Conservation (phyloP, 2,888 invertebrate genomes). For the Apotomis turbidana region DNA sequence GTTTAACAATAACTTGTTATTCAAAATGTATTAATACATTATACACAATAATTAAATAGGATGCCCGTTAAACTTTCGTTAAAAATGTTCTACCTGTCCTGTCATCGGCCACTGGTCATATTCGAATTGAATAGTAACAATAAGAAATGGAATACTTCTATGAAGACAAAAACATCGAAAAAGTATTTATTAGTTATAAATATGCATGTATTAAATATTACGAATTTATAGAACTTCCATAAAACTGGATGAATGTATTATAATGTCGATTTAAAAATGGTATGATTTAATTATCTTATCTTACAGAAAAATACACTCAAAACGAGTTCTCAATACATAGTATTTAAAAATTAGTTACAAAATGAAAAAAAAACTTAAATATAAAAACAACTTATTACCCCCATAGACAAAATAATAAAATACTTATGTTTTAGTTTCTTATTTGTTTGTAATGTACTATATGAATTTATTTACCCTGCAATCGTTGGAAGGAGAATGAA, state of each 20-base stretch:
- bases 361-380: slow-evolving; percentile 28
- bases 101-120: slow-evolving; percentile 5
- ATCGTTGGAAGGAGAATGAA: slow-evolving; percentile 54
- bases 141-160: slow-evolving; percentile 17
- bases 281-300: slow-evolving; percentile 7
- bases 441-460: slow-evolving; percentile 61
- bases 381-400: slow-evolving; percentile 43
- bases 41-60: too few species aligned
- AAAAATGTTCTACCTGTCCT: too few species aligned
- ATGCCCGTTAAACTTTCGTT: too few species aligned
- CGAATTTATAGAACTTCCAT: slow-evolving; percentile 5
- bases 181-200: background rate
- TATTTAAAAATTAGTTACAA: slow-evolving; percentile 22
- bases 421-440: slow-evolving; percentile 46
- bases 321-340: slow-evolving; percentile 1
- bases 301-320: slow-evolving; percentile 18
- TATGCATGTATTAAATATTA: slow-evolving; percentile 12
- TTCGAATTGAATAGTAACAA: slow-evolving; percentile 28
- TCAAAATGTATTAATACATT: too few species aligned
- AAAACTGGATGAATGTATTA: slow-evolving; percentile 25
- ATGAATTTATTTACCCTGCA: slow-evolving; percentile 65
- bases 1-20: too few species aligned
- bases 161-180: background rate
- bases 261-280: slow-evolving; percentile 10
- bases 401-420: slow-evolving; percentile 57